Evolutionary conservation across 2,888 invertebrate species (phyloP), one percentile per base, ranked within the genome.

Genomic region (Vannuccia rotundouncinata): DNA sequence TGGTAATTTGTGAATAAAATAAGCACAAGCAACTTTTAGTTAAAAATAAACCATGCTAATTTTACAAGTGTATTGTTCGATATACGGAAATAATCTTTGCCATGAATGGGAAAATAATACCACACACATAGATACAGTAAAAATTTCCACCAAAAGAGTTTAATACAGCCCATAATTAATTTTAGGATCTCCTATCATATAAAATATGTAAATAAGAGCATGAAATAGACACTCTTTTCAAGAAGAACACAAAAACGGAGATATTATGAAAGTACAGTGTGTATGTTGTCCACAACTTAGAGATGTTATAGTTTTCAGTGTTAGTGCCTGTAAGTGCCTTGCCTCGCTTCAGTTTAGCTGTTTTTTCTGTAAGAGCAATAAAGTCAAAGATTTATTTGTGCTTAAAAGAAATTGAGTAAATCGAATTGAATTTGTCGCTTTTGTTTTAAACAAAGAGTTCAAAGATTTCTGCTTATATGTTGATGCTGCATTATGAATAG

Each of bases 351-450:
- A 22, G 66, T 66, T 27, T 66, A 17, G 66, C 66, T 22, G 66
- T 66, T 66, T 66, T 66, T 66, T 66, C 66, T 5, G 66, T 66
- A n/a, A n/a, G 66, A 66, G 66, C 66, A 66, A 66, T 66, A 22
- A 66, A 66, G 66, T 66, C 66, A 66, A 27, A 66, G 66, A 66
- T 66, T 66, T 66, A 17, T 66, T 66, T 66, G 66, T 27, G 22
- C 66, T 66, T 66, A 66, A 66, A 66, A 66, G 66, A 66, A 27
- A 66, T 66, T 17, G 22, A n/a, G 66, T 66, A 66, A 66, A 66
- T 66, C 66, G 25, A 66, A 66, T 66, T 66, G 10, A 66, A n/a
- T 66, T 66, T 66, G 66, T 66, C 66, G 66, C 66, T 66, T 66
- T 66, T 27, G 66, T 66, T 66, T 66, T 27, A 66, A n/a, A 66